Percentiles rank a stretch among this genome's conserved stretches.
These are phyloP conservation scores for Ormyrus rosae DNA, from an alignment of 2,888 invertebrate species.

Conservation along the genomic window DNA sequence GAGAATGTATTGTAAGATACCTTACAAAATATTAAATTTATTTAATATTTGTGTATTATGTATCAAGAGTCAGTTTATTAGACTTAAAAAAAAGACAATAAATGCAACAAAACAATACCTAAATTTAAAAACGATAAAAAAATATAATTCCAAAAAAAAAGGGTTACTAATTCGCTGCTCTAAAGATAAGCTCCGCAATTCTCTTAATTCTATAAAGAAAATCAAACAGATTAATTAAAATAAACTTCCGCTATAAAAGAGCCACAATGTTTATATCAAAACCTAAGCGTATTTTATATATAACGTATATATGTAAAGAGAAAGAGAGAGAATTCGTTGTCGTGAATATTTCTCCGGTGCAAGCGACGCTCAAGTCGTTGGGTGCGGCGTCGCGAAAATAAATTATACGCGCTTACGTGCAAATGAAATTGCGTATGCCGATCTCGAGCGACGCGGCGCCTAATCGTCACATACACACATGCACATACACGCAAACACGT, in stretches of 20 bases:
- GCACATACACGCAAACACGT: constrained; percentile 3
- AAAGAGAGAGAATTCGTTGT: constrained; percentile 22
- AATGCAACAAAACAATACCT: constrained; percentile 5
- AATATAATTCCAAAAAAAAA: not conserved
- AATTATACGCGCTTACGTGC: constrained; percentile 27
- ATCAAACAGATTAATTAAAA: constrained; percentile 35
- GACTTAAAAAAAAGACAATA: constrained; percentile 47
- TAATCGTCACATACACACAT: constrained; percentile 27
- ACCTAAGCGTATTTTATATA: constrained; percentile 47
- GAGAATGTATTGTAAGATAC: not conserved
- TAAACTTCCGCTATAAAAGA: constrained; percentile 19
- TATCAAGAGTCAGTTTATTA: constrained; percentile 12
- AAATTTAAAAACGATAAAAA: constrained; percentile 21
- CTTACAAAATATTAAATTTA: constrained; percentile 10
- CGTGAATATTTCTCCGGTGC: constrained; percentile 41
- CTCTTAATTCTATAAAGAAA: constrained; percentile 18
- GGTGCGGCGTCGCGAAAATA: constrained; percentile 62
- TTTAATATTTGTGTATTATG: constrained; percentile 29
- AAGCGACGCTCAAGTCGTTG: constrained; percentile 67
- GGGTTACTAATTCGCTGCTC: not conserved
- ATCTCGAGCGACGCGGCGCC: constrained; percentile 26
- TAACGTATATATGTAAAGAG: constrained; percentile 40
- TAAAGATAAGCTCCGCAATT: constrained; percentile 3
- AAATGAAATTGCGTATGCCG: constrained; percentile 33
- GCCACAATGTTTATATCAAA: constrained; percentile 21